Conservation (phyloP, 2,888 invertebrate genomes). For the Papilio protenor region DNA sequence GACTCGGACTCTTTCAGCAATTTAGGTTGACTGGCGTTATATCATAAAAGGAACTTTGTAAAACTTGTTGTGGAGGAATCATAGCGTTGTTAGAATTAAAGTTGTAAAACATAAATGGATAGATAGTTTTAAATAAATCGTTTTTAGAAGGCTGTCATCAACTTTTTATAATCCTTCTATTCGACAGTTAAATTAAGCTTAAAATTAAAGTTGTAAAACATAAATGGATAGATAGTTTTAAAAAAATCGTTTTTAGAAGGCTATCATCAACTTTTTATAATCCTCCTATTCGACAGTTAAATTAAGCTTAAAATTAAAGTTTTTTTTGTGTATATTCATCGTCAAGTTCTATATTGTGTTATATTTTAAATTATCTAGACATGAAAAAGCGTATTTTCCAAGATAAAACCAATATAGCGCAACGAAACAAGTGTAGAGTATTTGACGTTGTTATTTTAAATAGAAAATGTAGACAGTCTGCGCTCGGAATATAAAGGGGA, state of each 20-base stretch:
- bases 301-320: no score
- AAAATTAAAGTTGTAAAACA: not conserved
- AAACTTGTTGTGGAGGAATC: not conserved
- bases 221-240: not conserved
- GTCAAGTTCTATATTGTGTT: not conserved
- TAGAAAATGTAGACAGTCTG: conserved; percentile 52
- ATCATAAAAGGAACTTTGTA: not conserved
- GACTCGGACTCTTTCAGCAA: not conserved
- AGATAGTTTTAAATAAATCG: no score
- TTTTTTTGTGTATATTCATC: not conserved
- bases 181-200: not conserved
- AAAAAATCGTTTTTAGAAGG: no score
- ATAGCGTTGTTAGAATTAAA: not conserved
- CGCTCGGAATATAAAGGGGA: conserved; percentile 58
- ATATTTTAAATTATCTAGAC: not conserved
- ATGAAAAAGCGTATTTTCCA: not conserved
- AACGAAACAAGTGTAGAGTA: conserved; percentile 29
- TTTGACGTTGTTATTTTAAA: conserved; percentile 48
- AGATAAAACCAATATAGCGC: conserved; percentile 19
- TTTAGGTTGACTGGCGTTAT: not conserved
- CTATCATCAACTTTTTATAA: not conserved
- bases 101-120: not conserved
- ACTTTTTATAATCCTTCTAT: not conserved
- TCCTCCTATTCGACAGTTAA: not conserved
- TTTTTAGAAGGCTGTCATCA: no score